Conservation (phyloP, 2,888 invertebrate species). For the Cephus pygmeus region DNA sequence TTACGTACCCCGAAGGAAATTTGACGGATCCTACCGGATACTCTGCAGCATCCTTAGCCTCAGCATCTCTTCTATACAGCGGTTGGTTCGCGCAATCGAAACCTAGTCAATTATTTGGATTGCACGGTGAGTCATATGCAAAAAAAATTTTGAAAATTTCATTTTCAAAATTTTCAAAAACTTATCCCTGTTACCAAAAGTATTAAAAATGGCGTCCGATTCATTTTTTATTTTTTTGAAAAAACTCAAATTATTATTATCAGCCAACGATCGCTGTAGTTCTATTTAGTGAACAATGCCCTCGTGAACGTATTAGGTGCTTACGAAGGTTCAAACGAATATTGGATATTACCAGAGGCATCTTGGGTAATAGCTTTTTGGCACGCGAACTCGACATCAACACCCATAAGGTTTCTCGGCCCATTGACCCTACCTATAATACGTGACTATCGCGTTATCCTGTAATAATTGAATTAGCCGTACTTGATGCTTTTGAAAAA, state of each 20-base stretch:
- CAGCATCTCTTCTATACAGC: constrained; percentile 60
- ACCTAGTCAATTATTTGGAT: constrained; percentile 70
- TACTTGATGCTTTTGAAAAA: background rate
- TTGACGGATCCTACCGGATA: constrained; percentile 50
- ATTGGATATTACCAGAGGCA: constrained; percentile 58
- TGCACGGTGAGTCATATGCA: constrained; percentile 70
- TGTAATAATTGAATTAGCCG: background rate
- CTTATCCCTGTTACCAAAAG: background rate
- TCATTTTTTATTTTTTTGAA: background rate
- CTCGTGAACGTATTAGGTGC: constrained; percentile 23
- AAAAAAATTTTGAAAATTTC: background rate
- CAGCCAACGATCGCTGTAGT: constrained; percentile 46
- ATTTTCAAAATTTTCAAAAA: background rate
- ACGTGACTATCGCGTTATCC: background rate
- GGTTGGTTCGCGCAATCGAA: constrained; percentile 62
- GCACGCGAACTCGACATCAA: constrained; percentile 59
- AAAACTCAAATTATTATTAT: constrained; percentile 40
- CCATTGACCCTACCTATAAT: background rate
- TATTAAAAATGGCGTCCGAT: background rate
- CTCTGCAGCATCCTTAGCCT: constrained; percentile 57
- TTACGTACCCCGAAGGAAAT: constrained; percentile 33
- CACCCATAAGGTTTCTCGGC: constrained; percentile 11
- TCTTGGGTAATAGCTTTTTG: constrained; percentile 49
- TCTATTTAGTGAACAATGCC: constrained; percentile 47
- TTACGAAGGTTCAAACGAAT: constrained; percentile 46